phyloP scores from a whole-genome alignment of 2,113 vertebrate genomes.

The Cryptotis parvus region DNA sequence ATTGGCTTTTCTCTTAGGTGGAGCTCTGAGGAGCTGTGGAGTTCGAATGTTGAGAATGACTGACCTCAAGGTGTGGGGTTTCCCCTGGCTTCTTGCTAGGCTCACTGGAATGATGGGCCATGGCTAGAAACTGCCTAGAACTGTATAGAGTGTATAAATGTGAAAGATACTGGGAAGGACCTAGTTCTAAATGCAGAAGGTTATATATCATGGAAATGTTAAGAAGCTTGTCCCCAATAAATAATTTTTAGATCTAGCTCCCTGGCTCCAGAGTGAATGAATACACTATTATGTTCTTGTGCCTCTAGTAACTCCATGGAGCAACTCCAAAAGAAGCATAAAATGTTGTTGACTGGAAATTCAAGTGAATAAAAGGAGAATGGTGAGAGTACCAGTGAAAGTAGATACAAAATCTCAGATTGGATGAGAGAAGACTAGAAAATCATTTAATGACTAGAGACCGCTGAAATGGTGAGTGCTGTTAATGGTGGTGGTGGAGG shows the following conservation, averaged over 20 bases:
- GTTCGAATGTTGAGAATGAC: too few relatives aligned
- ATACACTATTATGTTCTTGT: background rate
- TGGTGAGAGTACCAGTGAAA: background rate
- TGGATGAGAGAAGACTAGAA: conserved; percentile 29
- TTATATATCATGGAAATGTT: background rate
- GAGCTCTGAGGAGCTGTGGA: too few relatives aligned
- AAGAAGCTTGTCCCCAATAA: conserved; percentile 21
- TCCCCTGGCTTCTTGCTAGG: too few relatives aligned
- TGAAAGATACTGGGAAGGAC: too few relatives aligned
- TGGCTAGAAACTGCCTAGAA: too few relatives aligned
- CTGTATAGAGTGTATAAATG: too few relatives aligned
- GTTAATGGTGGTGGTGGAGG: too few relatives aligned
- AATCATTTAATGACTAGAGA: conserved; percentile 26
- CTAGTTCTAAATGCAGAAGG: too few relatives aligned
- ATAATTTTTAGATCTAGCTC: background rate
- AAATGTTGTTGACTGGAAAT: background rate
- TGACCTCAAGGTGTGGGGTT: too few relatives aligned
- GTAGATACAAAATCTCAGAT: background rate
- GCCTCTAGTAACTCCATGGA: background rate
- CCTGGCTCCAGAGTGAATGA: background rate
- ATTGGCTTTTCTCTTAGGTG: too few relatives aligned
- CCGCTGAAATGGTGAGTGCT: conserved; percentile 18
- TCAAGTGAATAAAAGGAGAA: background rate
- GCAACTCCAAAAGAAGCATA: background rate
- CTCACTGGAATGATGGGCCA: too few relatives aligned